phyloP scores from a whole-genome alignment of 2,888 invertebrate species.

The Ischnus inquisitorius region DNA sequence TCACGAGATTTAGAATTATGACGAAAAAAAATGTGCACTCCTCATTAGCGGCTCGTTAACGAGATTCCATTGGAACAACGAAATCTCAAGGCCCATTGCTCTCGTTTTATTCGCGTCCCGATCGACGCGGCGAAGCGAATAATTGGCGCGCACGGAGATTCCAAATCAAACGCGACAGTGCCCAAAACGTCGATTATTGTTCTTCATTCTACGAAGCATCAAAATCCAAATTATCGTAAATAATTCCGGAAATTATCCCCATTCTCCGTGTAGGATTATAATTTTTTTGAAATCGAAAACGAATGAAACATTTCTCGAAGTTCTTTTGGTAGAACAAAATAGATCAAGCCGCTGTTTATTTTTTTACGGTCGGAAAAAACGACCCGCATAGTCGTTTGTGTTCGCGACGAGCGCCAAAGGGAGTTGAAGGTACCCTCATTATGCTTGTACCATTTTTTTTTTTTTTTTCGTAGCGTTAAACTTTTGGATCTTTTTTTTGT shows the following conservation, averaged over 20 bases:
- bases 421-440: conserved; percentile 1
- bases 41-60: conserved; percentile 9
- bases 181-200: no score
- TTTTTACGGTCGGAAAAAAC: background rate
- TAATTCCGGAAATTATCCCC: no score
- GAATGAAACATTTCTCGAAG: background rate
- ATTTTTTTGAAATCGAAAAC: background rate
- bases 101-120: no score
- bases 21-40: background rate
- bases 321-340: background rate
- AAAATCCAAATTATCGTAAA: no score
- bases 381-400: background rate
- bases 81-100: no score
- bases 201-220: no score
- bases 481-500: conserved; percentile 20
- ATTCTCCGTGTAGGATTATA: no score
- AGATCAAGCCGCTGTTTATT: background rate
- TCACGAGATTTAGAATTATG: no score
- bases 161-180: no score
- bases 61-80: background rate
- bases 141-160: no score
- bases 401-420: background rate
- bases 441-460: background rate
- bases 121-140: no score
- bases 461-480: background rate